These are phyloP conservation scores for Parnassius orleans DNA, from an alignment of 2,888 invertebrate genomes.

Conservation along the genomic window DNA sequence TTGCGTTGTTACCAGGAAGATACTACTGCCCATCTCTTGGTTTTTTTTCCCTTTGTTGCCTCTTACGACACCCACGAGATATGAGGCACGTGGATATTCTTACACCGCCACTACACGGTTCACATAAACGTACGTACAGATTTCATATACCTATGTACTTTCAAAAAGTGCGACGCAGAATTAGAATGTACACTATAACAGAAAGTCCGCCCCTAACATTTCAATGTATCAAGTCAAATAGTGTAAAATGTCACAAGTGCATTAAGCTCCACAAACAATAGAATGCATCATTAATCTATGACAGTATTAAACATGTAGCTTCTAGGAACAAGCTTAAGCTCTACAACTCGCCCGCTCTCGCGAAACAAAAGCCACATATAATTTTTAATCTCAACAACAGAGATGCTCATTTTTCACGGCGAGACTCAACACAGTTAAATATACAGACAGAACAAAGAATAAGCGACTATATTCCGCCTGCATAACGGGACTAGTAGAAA, in stretches of 20 bases:
- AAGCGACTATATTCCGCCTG: slow-evolving; percentile 37
- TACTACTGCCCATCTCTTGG: no score
- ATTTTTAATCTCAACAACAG: slow-evolving; percentile 74
- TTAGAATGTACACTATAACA: neutral
- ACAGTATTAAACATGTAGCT: slow-evolving; percentile 2
- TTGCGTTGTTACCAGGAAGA: no score
- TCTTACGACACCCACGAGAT: no score
- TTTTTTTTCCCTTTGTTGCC: no score
- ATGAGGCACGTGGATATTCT: no score
- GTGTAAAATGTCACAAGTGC: neutral
- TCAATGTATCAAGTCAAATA: neutral
- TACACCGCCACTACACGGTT: no score
- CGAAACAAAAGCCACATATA: slow-evolving; percentile 59
- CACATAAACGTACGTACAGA: no score
- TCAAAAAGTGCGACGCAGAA: no score
- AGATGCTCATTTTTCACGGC: slow-evolving; percentile 74
- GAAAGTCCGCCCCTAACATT: neutral
- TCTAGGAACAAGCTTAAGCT: slow-evolving; percentile 2
- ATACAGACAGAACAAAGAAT: slow-evolving; percentile 29
- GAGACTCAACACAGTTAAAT: slow-evolving; percentile 31
- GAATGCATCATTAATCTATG: slow-evolving; percentile 12
- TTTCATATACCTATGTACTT: no score
- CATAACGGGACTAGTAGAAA: slow-evolving; percentile 33
- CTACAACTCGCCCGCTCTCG: slow-evolving; percentile 10
- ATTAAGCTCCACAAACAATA: slow-evolving; percentile 10